A percentile compares a stretch with the other conserved stretches of the same genome.
phyloP scores from a whole-genome alignment of 2,888 invertebrate species.

The Villa cingulata region DNA sequence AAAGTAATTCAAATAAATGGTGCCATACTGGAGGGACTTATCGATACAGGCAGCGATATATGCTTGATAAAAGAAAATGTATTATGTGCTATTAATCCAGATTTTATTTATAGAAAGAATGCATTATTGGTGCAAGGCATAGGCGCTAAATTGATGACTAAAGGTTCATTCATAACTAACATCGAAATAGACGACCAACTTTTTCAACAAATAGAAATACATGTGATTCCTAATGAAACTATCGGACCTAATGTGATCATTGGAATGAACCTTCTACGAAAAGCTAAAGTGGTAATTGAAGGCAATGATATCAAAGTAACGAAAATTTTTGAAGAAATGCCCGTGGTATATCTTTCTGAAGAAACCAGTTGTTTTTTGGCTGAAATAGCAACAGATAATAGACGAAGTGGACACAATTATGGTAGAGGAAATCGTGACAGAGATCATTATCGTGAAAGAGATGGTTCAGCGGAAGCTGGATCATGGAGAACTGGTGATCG shows the following conservation, averaged over 20 bases:
- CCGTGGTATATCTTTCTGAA: not conserved
- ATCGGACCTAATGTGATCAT: not conserved
- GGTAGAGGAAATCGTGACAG: conserved; percentile 17
- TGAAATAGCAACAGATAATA: conserved; percentile 2
- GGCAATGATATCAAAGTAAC: not conserved
- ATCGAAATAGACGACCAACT: not conserved
- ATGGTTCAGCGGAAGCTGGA: conserved; percentile 20
- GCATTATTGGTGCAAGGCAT: not conserved
- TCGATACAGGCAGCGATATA: no score
- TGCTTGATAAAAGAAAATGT: not conserved
- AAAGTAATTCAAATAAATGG: not conserved
- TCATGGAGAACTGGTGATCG: conserved; percentile 29
- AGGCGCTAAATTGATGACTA: not conserved
- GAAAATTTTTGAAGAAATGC: not conserved
- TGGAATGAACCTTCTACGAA: not conserved
- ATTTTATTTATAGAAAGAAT: not conserved
- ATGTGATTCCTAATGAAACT: not conserved
- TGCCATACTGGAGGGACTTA: no score
- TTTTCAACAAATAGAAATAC: not conserved
- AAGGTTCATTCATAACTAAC: not conserved
- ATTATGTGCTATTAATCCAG: not conserved
- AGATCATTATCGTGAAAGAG: no score
- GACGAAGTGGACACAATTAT: conserved; percentile 6
- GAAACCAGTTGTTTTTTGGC: no score
- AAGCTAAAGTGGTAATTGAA: not conserved